Conservation (phyloP, 2,888 invertebrate genomes). For the Epinotia nisella region DNA sequence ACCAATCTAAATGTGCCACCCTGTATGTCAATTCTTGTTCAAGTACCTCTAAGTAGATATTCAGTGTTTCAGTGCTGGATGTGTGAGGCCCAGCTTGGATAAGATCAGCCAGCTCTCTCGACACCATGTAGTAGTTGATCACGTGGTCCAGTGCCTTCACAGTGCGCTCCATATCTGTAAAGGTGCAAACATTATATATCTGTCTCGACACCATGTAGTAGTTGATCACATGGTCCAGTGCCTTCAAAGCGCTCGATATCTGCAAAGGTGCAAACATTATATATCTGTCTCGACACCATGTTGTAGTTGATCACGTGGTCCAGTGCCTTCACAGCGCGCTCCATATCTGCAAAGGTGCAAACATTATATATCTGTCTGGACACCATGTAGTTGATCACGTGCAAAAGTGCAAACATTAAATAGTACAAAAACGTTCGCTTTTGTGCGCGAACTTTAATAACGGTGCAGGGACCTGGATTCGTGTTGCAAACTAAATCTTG, state of each 20-base stretch:
- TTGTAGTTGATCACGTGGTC: conserved; percentile 98
- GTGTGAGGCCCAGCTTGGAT: conserved; percentile 93
- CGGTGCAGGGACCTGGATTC: no score
- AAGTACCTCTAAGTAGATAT: conserved; percentile 74
- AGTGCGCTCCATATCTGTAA: conserved; percentile 95
- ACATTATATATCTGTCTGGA: no score
- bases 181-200: background rate
- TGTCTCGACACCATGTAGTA: no score
- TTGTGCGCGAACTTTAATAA: no score
- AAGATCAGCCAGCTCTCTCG: conserved; percentile 94
- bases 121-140: conserved; percentile 97
- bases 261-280: conserved; percentile 62
- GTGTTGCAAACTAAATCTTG: no score
- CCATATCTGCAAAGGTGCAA: conserved; percentile 89
- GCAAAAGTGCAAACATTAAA: conserved; percentile 32
- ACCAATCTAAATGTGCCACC: no score
- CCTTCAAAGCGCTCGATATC: conserved; percentile 96
- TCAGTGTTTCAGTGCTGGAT: conserved; percentile 84
- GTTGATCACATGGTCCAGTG: conserved; percentile 96
- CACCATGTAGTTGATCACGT: conserved; percentile 98
- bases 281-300: conserved; percentile 96
- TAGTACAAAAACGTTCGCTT: no score
- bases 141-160: conserved; percentile 95
- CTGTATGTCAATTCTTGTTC: no score
- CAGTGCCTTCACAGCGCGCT: conserved; percentile 92